Base-by-base conservation (phyloP, 1,140 invertebrate genomes). In the Microvelia longipes region DNA sequence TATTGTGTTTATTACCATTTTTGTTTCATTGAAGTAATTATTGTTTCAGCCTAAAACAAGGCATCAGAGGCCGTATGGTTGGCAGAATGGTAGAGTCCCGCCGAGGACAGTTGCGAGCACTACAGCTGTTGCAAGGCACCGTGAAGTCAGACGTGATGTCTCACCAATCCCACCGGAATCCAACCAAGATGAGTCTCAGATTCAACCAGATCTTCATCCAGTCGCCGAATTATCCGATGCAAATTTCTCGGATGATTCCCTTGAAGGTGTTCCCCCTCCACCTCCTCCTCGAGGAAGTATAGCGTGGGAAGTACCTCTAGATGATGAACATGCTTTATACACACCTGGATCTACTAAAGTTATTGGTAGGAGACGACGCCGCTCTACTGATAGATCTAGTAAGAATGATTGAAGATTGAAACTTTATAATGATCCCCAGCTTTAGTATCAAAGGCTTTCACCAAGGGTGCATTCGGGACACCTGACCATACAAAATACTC, bases 301-400 rank as follows among this genome's bases (percentile, higher is more conserved):
- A 63, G 89, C 89, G 68, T 91, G 89, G 89, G 89, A 91, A 81
- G 90, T 92, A 30, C 86, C 89, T 66, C 81, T 92, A 69, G 87
- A 75, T 61, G 73, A 74, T 28, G 81, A 83, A 73, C 86, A 88
- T 79, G 83, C 85, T 64, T 78, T 88, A 26, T 83, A 88, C 28
- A 87, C 86, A 24, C 87, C 87, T 29, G 87, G 87, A 28, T 88
- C 86, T 75, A 88, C 87, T 67, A 89, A 89, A 79, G 87, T 89
- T 73, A 81, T 83, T 66, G 83, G 84, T 2, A 68, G 76, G 24
- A 81, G 82, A 68, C 77, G 82, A 65, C 77, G 82, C 72, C 79
- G 82, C 73, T 83, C 82, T 72, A 82, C 81, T 68, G 82, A 83
- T 62, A 71, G 79, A 62, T 84, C 83, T 25, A 84, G 82, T 84